Percentiles rank a stretch among this genome's conserved stretches.
Evolutionary conservation across 2,888 invertebrate species (phyloP).

Genomic region (Calameuta idolon): DNA sequence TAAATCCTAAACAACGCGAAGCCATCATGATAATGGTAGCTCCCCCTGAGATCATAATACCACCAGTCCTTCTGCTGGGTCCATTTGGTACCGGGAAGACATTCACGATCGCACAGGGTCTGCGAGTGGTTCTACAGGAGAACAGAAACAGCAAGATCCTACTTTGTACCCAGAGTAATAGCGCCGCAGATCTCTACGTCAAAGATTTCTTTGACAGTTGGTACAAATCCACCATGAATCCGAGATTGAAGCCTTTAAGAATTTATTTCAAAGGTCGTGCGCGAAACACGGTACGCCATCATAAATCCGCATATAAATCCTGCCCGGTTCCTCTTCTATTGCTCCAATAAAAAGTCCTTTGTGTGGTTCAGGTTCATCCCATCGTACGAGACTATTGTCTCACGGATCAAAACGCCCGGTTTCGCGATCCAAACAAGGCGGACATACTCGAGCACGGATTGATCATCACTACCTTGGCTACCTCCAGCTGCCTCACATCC

Average conservation of each 20-base stretch:
- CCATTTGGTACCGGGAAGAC: slow-evolving; percentile 93
- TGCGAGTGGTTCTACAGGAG: slow-evolving; percentile 67
- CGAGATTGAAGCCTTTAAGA: slow-evolving; percentile 74
- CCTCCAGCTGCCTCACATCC: slow-evolving; percentile 80
- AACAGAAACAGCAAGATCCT: slow-evolving; percentile 78
- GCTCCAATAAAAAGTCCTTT: background rate
- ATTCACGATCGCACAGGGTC: slow-evolving; percentile 78
- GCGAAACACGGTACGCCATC: slow-evolving; percentile 81
- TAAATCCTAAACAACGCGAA: slow-evolving; percentile 84
- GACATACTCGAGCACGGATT: slow-evolving; percentile 77
- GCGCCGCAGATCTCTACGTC: slow-evolving; percentile 87
- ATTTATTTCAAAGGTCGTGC: slow-evolving; percentile 85
- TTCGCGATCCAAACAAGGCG: slow-evolving; percentile 77
- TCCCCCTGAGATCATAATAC: slow-evolving; percentile 72
- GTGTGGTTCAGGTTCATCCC: slow-evolving; percentile 49
- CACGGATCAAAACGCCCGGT: slow-evolving; percentile 73
- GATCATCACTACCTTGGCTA: slow-evolving; percentile 83
- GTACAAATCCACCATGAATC: slow-evolving; percentile 76
- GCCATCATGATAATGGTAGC: slow-evolving; percentile 83
- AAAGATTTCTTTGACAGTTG: slow-evolving; percentile 85
- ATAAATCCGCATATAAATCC: background rate
- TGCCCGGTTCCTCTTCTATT: background rate
- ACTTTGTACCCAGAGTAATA: slow-evolving; percentile 89
- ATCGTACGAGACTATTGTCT: slow-evolving; percentile 75
- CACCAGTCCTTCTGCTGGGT: slow-evolving; percentile 80